These are phyloP conservation scores for Lagothrix lagotricha DNA, from an alignment of 2,797 vertebrate genomes.

Conservation along the genomic window DNA sequence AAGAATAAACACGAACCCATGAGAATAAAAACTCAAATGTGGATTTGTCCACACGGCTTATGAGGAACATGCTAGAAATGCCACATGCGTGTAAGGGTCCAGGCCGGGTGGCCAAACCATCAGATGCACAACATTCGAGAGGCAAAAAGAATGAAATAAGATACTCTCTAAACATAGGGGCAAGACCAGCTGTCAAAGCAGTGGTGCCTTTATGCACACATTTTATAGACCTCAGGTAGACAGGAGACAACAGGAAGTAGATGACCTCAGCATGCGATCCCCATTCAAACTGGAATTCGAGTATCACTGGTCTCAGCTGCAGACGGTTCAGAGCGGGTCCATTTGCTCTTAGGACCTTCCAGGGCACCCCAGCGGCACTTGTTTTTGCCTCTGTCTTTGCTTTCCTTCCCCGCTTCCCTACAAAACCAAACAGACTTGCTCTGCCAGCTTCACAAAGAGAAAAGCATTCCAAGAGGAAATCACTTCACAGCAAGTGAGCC, in stretches of 20 bases:
- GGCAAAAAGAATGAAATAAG: not conserved
- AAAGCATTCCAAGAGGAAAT: constrained; percentile 84
- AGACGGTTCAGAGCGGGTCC: not conserved
- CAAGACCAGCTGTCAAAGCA: not conserved
- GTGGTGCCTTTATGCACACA: not conserved
- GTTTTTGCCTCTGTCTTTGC: constrained; percentile 35
- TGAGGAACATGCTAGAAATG: not conserved
- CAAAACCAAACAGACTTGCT: constrained; percentile 62
- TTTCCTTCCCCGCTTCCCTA: constrained; percentile 57
- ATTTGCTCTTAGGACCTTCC: constrained; percentile 44
- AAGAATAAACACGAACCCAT: not conserved
- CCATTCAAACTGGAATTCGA: too few species aligned
- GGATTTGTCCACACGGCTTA: not conserved
- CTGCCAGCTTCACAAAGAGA: constrained; percentile 78
- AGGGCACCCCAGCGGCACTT: not conserved
- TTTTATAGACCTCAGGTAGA: not conserved
- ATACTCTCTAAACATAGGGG: not conserved
- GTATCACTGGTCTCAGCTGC: not conserved
- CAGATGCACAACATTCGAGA: not conserved
- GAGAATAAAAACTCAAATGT: not conserved
- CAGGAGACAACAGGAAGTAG: not conserved
- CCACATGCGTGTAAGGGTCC: not conserved
- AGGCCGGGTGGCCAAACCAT: not conserved
- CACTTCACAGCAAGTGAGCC: constrained; percentile 79
- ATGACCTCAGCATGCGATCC: accelerated